Percentiles rank a stretch among this genome's conserved stretches.
Evolutionary conservation across 2,113 vertebrate species (phyloP).

Genomic region (Physeter macrocephalus): DNA sequence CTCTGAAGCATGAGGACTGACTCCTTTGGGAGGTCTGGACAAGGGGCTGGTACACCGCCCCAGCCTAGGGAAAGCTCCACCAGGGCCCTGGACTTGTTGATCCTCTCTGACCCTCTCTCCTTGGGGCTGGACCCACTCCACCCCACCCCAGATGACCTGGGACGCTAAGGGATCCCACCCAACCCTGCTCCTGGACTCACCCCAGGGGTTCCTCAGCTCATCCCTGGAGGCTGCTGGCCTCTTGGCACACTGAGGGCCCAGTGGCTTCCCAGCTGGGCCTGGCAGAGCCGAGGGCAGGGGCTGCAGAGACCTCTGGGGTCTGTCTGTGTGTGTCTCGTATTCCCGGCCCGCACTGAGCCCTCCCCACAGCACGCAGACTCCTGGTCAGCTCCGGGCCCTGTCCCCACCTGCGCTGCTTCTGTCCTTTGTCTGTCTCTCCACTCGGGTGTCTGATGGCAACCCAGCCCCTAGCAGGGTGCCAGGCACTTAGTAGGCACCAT

Average conservation of each 20-base stretch:
- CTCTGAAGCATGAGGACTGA: neutral
- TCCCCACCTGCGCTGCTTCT: neutral
- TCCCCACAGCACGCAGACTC: neutral
- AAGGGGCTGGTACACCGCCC: neutral
- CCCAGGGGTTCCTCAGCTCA: neutral
- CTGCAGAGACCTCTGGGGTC: neutral
- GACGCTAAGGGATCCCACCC: neutral
- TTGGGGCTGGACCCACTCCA: no score
- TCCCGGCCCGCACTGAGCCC: neutral
- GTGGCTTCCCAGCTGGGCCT: neutral
- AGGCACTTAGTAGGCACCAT: neutral
- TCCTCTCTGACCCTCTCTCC: neutral
- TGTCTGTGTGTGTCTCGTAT: accelerated
- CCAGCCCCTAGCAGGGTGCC: neutral
- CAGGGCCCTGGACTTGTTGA: neutral
- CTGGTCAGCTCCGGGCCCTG: neutral
- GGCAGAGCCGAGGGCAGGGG: neutral
- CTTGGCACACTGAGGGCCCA: no score
- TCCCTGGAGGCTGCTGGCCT: neutral
- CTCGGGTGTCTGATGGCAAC: neutral
- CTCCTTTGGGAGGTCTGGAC: neutral
- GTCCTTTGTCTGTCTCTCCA: neutral
- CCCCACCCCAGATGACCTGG: neutral
- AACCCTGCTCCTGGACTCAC: neutral
- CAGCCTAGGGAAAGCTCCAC: neutral